Evolutionary conservation across 2,113 vertebrate genomes (phyloP).

Genomic region (Syrmaticus mikado): DNA sequence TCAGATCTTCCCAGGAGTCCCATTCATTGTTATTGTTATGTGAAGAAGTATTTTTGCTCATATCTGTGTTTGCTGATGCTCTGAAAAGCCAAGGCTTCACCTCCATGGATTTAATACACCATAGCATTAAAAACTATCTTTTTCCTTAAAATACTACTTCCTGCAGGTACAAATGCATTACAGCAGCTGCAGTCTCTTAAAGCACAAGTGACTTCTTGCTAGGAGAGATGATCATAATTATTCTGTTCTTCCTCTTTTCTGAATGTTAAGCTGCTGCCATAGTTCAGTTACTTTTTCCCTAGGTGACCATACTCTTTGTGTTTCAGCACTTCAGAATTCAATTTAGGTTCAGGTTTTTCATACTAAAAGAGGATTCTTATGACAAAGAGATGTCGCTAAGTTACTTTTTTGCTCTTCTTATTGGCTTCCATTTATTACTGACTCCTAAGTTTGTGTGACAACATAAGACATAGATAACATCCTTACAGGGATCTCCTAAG

Average conservation of each 20-base stretch:
- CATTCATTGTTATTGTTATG: not conserved
- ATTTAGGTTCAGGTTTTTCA: not conserved
- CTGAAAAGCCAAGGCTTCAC: not conserved
- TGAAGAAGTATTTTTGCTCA: not conserved
- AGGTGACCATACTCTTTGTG: not conserved
- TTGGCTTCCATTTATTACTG: not conserved
- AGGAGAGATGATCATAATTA: not conserved
- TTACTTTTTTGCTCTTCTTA: not conserved
- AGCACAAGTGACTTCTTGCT: not conserved
- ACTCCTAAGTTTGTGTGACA: not conserved
- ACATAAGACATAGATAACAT: not conserved
- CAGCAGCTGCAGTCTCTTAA: not conserved
- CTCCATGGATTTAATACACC: no score
- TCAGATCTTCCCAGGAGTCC: not conserved
- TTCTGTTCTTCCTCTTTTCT: not conserved
- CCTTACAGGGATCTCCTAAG: not conserved
- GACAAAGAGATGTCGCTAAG: not conserved
- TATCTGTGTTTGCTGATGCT: not conserved
- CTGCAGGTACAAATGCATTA: not conserved
- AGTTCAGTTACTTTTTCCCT: not conserved
- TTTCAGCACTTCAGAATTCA: not conserved
- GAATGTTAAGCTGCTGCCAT: not conserved
- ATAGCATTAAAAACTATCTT: rapidly evolving
- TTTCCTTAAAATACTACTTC: not conserved
- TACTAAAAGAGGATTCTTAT: not conserved